phyloP scores from a whole-genome alignment of 2,888 invertebrate species.

The Macropis europaea region DNA sequence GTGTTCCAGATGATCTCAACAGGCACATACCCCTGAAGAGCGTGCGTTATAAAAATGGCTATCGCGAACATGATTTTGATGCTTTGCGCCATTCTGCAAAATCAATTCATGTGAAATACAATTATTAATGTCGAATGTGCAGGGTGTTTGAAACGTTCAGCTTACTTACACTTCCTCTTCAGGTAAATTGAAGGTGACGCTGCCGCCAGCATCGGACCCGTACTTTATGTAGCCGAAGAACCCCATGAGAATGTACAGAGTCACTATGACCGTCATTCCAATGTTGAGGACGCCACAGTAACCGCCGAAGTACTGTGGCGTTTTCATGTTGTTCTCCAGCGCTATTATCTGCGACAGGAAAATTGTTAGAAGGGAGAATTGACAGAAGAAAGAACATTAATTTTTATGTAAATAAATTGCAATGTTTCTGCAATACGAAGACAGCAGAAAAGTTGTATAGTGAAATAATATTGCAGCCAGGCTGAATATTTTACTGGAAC shows the following conservation, averaged over 20 bases:
- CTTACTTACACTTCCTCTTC: slow-evolving; percentile 81
- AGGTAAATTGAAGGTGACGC: slow-evolving; percentile 92
- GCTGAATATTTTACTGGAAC: no score
- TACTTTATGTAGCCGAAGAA: slow-evolving; percentile 93
- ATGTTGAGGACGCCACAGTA: slow-evolving; percentile 90
- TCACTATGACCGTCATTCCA: slow-evolving; percentile 89
- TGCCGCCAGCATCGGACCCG: slow-evolving; percentile 85
- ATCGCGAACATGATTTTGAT: slow-evolving; percentile 84
- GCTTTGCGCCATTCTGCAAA: slow-evolving; percentile 83
- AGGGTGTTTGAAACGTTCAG: no score
- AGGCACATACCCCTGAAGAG: slow-evolving; percentile 94
- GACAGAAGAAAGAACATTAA: no score
- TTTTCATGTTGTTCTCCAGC: slow-evolving; percentile 94
- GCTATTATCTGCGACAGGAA: slow-evolving; percentile 88
- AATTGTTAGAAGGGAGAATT: no score
- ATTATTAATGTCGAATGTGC: no score
- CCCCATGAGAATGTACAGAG: slow-evolving; percentile 89
- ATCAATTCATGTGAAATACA: neutral
- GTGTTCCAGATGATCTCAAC: slow-evolving; percentile 88
- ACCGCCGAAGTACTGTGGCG: slow-evolving; percentile 89
- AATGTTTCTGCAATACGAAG: no score
- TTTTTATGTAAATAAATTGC: no score
- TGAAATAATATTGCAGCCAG: no score
- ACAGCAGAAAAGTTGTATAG: no score
- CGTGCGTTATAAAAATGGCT: slow-evolving; percentile 91